Conservation (phyloP, 2,888 invertebrate species). For the Acanthosepion pharaonis region DNA sequence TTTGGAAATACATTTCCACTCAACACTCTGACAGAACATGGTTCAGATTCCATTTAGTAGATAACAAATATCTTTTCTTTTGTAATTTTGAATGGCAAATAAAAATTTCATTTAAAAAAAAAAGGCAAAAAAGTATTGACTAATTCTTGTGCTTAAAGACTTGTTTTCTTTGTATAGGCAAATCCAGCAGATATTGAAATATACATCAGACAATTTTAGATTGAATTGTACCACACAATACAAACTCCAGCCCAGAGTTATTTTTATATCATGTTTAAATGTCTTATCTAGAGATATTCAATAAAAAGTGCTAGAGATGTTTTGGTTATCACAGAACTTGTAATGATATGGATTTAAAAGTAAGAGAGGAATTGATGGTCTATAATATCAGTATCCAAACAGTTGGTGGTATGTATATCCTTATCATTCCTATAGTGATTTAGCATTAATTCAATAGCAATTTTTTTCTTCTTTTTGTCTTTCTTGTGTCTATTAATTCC, state of each 20-base stretch:
- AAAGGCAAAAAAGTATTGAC: neutral
- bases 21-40: no score
- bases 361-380: neutral
- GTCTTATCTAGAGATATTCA: neutral
- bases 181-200: neutral
- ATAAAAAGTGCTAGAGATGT: neutral
- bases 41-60: no score
- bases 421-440: neutral
- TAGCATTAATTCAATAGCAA: neutral
- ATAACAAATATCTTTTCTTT: no score
- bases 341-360: constrained; percentile 21
- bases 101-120: neutral
- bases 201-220: neutral
- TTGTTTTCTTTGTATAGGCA: neutral
- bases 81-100: neutral
- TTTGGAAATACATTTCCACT: no score
- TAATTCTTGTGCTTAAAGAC: neutral
- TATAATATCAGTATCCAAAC: constrained; percentile 6
- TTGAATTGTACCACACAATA: neutral
- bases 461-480: neutral
- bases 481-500: neutral
- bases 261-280: constrained; percentile 20
- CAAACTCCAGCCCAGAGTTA: neutral
- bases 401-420: neutral
- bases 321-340: neutral